These are phyloP conservation scores for Palythoa grandis DNA, from an alignment of 92 coral and sea anemone species.

Conservation along the genomic window DNA sequence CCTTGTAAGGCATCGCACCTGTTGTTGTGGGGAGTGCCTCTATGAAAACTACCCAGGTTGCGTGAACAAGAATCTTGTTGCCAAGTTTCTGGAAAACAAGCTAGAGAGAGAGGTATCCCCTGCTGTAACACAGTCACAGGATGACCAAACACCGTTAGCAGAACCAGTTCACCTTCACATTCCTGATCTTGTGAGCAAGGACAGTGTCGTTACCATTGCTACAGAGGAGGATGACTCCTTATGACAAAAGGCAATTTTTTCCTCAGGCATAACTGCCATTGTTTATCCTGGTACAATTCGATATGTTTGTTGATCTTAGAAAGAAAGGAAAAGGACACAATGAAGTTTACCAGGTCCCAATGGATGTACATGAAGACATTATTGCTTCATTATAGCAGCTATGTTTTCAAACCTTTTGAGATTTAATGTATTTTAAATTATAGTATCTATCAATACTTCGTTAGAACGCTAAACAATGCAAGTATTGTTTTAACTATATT, in stretches of 20 bases:
- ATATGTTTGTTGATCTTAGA: conserved; percentile 9
- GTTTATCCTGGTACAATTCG: conserved; percentile 28
- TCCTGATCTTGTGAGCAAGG: too few species aligned
- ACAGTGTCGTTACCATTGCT: conserved; percentile 43
- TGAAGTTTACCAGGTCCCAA: too few species aligned
- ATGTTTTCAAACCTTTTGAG: too few species aligned
- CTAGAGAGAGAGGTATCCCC: conserved; percentile 51
- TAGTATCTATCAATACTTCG: too few species aligned
- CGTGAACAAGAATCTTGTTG: conserved; percentile 40
- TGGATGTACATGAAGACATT: too few species aligned
- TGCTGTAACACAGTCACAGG: conserved; percentile 10
- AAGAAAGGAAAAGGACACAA: background rate
- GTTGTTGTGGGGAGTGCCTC: conserved; percentile 49
- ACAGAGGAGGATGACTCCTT: conserved; percentile 34
- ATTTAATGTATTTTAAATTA: too few species aligned
- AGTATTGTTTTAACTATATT: too few species aligned
- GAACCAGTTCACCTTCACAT: conserved; percentile 33
- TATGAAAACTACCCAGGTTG: conserved; percentile 28
- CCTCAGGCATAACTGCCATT: conserved; percentile 9
- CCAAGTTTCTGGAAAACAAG: conserved; percentile 27
- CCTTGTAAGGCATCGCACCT: conserved; percentile 40
- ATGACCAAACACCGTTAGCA: background rate
- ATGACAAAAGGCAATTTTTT: conserved; percentile 33
- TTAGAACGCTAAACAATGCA: too few species aligned
- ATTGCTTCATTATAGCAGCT: too few species aligned